A percentile compares a stretch with the other conserved stretches of the same genome.
Conservation (phyloP, 1,140 invertebrate species). For the Sinonovacula constricta region DNA sequence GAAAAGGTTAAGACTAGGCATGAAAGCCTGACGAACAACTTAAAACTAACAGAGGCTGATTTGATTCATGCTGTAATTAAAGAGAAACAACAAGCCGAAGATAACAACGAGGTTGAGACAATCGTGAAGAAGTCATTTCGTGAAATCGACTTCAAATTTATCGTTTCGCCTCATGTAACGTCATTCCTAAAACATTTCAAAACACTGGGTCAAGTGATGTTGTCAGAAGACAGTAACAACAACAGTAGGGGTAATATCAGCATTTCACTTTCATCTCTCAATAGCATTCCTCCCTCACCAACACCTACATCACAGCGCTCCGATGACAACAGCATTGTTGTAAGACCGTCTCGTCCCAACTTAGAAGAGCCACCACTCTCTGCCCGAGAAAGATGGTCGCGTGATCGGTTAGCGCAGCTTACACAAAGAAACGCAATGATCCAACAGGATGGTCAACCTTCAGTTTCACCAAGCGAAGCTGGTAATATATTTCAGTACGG, state of each 20-base stretch:
- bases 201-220: slow-evolving; percentile 42
- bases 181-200: slow-evolving; percentile 50
- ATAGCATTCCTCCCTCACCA: neutral
- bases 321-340: neutral
- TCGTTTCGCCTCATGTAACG: slow-evolving; percentile 40
- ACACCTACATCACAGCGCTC: neutral
- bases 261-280: slow-evolving; percentile 1
- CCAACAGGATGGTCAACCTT: neutral
- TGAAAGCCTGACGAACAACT: slow-evolving; percentile 11
- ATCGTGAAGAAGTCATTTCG: slow-evolving; percentile 38
- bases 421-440: too few relatives aligned
- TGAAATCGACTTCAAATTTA: slow-evolving; percentile 46
- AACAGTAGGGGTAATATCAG: neutral
- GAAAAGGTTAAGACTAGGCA: slow-evolving; percentile 1
- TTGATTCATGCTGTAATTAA: slow-evolving; percentile 47
- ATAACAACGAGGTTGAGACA: slow-evolving; percentile 23
- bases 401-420: slow-evolving; percentile 10
- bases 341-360: neutral
- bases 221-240: slow-evolving; percentile 34
- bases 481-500: neutral
- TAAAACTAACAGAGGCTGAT: slow-evolving; percentile 40
- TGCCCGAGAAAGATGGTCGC: slow-evolving; percentile 37
- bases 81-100: slow-evolving; percentile 32
- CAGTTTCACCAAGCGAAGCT: neutral
- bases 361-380: slow-evolving; percentile 7